Base-by-base conservation (phyloP, 2,113 vertebrate genomes). In the Conger conger region DNA sequence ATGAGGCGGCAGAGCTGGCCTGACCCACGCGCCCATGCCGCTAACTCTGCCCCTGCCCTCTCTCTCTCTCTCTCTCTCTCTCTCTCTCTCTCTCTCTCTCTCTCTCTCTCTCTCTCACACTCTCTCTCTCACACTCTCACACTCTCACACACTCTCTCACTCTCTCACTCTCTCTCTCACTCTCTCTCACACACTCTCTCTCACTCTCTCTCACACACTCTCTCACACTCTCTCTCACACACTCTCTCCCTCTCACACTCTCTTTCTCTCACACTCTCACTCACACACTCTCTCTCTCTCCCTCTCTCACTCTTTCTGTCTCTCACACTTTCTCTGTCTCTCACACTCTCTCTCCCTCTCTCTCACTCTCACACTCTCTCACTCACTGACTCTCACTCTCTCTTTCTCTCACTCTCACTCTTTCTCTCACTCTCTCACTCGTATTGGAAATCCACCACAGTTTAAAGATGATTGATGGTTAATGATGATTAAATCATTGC, bases 371-470 rank as follows among this genome's bases (percentile, higher is more conserved):
- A n/a, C n/a, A n/a, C n/a, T n/a, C n/a, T n/a, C n/a, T n/a, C n/a
- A n/a, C n/a, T n/a, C n/a, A n/a, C n/a, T n/a, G n/a, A n/a, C n/a
- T n/a, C n/a, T n/a, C n/a, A n/a, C 88, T 82, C 68, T 68, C 88
- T 86, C 83, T 89, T 87, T 92, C 87, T 9, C 36, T 23, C 9
- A n/a, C n/a, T n/a, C 89, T 88, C 84, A 84, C 89, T 91, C 85
- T 35, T 86, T 89, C 87, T 63, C 76, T 82, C 88, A 81, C 68
- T 68, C 88, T 86, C 83, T 89, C 87, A 91, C 87, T 9, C 36
- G 8, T 23, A 9, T 38, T 38, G 36, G 76, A 78, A 78, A 15
- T 38, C 35, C 20, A 36, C 9, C 35, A 9, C 13, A 30, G 57
- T 33, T 27, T 27, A 73, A 50, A 50, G 45, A 50, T 50, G 45